Conservation (phyloP, 2,113 vertebrate species). For the Protomyctophum bolini region DNA sequence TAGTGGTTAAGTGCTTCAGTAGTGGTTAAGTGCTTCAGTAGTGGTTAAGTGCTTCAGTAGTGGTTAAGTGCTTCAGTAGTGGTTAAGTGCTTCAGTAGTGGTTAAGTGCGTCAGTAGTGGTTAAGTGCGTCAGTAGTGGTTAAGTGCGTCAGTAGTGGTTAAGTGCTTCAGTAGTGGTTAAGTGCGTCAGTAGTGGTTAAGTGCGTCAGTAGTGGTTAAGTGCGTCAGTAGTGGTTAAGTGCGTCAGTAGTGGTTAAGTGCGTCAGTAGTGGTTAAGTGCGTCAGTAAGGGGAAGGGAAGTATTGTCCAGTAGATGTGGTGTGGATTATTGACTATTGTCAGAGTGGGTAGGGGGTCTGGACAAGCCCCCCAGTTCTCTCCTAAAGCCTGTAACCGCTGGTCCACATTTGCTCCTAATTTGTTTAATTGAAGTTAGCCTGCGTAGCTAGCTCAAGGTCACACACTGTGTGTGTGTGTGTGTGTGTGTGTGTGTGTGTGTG, state of each 20-base stretch:
- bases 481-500: neutral
- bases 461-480: constrained; percentile 31
- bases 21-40: too few species aligned
- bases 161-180: too few species aligned
- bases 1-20: neutral
- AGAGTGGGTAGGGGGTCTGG: constrained; percentile 44
- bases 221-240: too few species aligned
- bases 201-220: too few species aligned
- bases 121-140: neutral
- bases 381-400: constrained; percentile 52
- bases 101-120: too few species aligned
- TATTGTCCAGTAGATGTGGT: constrained; percentile 41
- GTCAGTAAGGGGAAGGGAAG: constrained; percentile 10
- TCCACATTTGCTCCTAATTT: constrained; percentile 70
- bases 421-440: constrained; percentile 73
- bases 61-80: too few species aligned
- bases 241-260: too few species aligned
- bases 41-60: neutral
- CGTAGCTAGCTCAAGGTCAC: constrained; percentile 71
- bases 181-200: too few species aligned
- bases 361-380: constrained; percentile 39
- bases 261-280: too few species aligned
- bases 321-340: constrained; percentile 65
- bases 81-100: neutral
- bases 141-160: neutral